Evolutionary conservation across 2,113 vertebrate genomes (phyloP), one percentile per base, ranked within the genome.

Genomic region (Thinocorus orbignyianus): DNA sequence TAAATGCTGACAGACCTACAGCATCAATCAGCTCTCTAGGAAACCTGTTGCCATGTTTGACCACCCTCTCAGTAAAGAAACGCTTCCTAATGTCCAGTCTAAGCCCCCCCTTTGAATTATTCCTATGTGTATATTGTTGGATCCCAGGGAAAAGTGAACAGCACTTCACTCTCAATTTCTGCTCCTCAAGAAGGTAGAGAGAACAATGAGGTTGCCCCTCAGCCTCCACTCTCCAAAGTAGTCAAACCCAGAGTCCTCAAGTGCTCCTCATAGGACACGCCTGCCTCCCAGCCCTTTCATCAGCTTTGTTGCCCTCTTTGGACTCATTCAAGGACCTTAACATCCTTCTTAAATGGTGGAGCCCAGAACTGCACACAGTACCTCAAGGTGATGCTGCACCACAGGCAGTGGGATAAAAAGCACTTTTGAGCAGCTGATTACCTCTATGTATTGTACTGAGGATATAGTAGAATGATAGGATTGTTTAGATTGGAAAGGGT

Each of bases 341-440:
- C 6, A 13, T 10, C 20, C 17, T 31, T 62, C 44, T 19, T 19
- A 44, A 35, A 54, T 13, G 15, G 6, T 25, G 20, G 33, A 26
- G 3, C 25, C 25, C 6, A 42, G 39, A 72, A 54, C 10, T 13
- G 13, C 57, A 37, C 10, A 22, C 10, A 54, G 8, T 22, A 25
- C 3, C 3, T 37, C 17, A 12, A 44, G 31, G 26, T 35, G 57
- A 61, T 26, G 19, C 4, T 1, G 2, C 31, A 52, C 12, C 25
- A 62, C 8, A 0, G 2, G 28, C 37, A n/a, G 14, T 1, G 0
- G 24, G 24, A 17, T 12, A 83, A 31, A 44, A 20, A 18, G 13
- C 17, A 9, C 26, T 46, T 64, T 72, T 54, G 41, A 39, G 6
- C 1, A 3, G 5, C 30, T 58, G 30, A 5, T 57, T 58, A 41